Evolutionary conservation across 1,140 invertebrate genomes (phyloP), one percentile per base, ranked within the genome.

Genomic region (Ceratina calcarata): DNA sequence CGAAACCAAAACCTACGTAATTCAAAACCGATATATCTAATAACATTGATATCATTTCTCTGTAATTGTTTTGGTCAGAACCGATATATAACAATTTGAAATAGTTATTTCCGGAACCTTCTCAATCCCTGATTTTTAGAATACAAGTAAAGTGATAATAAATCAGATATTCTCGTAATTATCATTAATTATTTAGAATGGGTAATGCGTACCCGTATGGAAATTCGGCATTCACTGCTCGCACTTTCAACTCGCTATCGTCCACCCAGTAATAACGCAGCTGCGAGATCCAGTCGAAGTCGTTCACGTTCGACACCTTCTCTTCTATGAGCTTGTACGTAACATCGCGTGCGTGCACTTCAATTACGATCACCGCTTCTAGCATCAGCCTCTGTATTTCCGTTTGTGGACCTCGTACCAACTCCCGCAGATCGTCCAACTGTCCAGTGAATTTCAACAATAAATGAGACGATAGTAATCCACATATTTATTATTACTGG

Each of bases 231-330:
- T 96, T 96, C 45, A 95, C 94, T 78, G 95, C 95, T 32, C 94
- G 88, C 13, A 95, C 94, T 61, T 94, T 88, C 78, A 95, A 89
- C 18, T 95, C 93, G 15, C 93, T 86, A 3, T 93, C 90, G 8
- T 95, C 92, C 57, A 94, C 90, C 94, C 95, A 95, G 84, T 96
- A 96, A 86, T 96, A 96, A 72, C 94, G 91, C 3, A 98, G 91
- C 89, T 98, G 96, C 84, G 96, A 95, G 16, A 96, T 95, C 97
- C 97, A 97, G 67, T 96, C 94, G 89, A 97, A 97, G 90, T 97
- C 96, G 51, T 96, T 94, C 16, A 95, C 93, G 85, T 93, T 95
- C 15, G 89, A 89, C 3, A 96, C 94, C 51, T 94, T 92, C n/a
- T 95, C 93, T 55, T 95, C 91, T 0, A 96, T 92, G 1, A 98